These are phyloP conservation scores for Microhierax caerulescens DNA, from an alignment of 2,797 vertebrate genomes.

Conservation along the genomic window DNA sequence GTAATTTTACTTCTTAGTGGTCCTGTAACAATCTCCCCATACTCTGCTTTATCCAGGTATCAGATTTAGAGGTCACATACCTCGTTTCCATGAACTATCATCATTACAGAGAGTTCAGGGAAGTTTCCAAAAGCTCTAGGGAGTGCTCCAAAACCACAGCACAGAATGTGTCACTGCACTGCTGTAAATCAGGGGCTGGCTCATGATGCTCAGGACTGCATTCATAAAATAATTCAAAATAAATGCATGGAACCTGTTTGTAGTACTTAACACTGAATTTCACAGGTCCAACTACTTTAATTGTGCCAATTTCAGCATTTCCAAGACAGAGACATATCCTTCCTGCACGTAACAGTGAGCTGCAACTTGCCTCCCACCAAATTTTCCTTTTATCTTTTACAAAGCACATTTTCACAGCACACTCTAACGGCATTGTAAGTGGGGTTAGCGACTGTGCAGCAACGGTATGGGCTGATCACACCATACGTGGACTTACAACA, in stretches of 20 bases:
- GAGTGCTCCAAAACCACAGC: neutral
- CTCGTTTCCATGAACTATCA: neutral
- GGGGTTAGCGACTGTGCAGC: conserved; percentile 82
- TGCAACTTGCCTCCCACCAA: neutral
- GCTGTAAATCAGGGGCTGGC: neutral
- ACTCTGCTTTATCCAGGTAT: neutral
- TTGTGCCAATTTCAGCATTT: conserved; percentile 47
- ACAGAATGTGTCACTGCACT: neutral
- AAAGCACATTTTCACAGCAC: conserved; percentile 31
- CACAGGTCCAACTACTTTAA: neutral
- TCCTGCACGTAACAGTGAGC: neutral
- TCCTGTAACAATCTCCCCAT: neutral
- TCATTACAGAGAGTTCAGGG: neutral
- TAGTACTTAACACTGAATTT: neutral
- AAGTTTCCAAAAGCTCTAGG: neutral
- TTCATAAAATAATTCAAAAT: neutral
- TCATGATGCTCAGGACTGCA: neutral
- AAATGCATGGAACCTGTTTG: neutral
- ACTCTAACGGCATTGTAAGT: conserved; percentile 36
- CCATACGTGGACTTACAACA: conserved; percentile 89
- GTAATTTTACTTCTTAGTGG: neutral
- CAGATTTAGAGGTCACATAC: neutral
- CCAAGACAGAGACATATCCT: neutral
- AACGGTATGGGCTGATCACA: conserved; percentile 60
- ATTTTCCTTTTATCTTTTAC: neutral